Evolutionary conservation across 2,113 vertebrate genomes (phyloP).

Genomic region (Entomyzon cyanotis): DNA sequence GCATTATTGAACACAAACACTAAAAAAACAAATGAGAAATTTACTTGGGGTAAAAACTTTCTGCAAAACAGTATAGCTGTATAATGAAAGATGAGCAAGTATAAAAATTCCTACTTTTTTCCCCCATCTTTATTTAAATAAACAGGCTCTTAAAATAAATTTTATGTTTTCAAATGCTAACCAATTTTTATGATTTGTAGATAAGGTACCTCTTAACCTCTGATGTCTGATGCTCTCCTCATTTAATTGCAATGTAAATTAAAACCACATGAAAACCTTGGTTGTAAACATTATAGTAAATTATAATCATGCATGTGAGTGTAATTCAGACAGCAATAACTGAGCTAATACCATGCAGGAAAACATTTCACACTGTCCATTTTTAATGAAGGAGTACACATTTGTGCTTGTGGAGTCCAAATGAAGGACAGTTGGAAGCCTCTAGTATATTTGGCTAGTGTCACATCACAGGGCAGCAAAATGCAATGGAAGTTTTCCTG

Average conservation of each 20-base stretch:
- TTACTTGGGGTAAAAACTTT: conserved; percentile 83
- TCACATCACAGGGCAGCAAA: background rate
- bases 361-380: conserved; percentile 30
- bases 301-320: conserved; percentile 59
- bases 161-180: conserved; percentile 35
- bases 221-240: conserved; percentile 12
- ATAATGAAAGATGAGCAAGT: conserved; percentile 25
- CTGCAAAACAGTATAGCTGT: conserved; percentile 64
- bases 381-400: conserved; percentile 37
- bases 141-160: conserved; percentile 35
- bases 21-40: conserved; percentile 84
- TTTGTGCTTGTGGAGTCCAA: conserved; percentile 23
- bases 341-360: conserved; percentile 36
- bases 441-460: conserved; percentile 10
- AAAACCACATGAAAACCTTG: conserved; percentile 54
- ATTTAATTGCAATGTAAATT: conserved; percentile 60
- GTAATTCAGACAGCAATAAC: conserved; percentile 54
- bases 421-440: background rate
- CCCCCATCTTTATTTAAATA: conserved; percentile 43
- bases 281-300: conserved; percentile 65
- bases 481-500: conserved; percentile 35
- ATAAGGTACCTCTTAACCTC: conserved; percentile 51
- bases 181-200: conserved; percentile 54
- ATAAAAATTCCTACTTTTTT: background rate
- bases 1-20: conserved; percentile 88